Percentiles rank a stretch among this genome's conserved stretches.
phyloP scores from a whole-genome alignment of 2,113 vertebrate genomes.

The Aldabrachelys gigantea region DNA sequence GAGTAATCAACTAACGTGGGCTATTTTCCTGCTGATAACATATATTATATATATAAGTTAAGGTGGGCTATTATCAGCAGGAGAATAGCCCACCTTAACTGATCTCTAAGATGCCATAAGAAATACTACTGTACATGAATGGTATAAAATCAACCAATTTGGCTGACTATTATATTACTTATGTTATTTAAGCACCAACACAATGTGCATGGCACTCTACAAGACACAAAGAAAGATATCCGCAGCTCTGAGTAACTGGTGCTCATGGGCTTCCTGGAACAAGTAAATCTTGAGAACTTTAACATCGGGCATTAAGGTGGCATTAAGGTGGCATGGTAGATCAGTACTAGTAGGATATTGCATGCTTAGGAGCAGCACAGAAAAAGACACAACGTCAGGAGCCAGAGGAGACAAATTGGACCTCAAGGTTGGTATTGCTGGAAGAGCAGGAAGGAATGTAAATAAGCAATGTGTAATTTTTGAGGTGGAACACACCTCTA shows the following conservation, averaged over 20 bases:
- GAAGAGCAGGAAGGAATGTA: neutral
- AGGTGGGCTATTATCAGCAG: too few species aligned
- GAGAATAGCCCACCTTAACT: too few species aligned
- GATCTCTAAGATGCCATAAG: neutral
- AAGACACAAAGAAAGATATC: slow-evolving; percentile 15
- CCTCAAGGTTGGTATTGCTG: neutral
- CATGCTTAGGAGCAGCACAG: too few species aligned
- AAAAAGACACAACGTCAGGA: too few species aligned
- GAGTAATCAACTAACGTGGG: too few species aligned
- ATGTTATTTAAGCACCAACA: slow-evolving; percentile 44
- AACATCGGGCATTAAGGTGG: neutral
- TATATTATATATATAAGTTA: too few species aligned
- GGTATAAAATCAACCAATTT: slow-evolving; percentile 4
- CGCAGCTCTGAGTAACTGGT: slow-evolving; percentile 37
- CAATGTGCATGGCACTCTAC: neutral
- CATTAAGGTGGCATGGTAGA: neutral
- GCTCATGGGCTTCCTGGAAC: slow-evolving; percentile 26
- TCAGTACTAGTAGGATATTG: too few species aligned
- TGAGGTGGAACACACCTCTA: neutral
- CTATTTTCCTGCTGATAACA: too few species aligned
- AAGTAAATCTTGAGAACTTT: neutral
- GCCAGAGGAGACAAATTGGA: too few species aligned
- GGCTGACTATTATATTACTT: neutral
- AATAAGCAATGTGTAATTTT: neutral
- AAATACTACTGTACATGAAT: neutral